Evolutionary conservation across 2,888 invertebrate genomes (phyloP), one percentile per base, ranked within the genome.

Genomic region (Leptopterna dolabrata): DNA sequence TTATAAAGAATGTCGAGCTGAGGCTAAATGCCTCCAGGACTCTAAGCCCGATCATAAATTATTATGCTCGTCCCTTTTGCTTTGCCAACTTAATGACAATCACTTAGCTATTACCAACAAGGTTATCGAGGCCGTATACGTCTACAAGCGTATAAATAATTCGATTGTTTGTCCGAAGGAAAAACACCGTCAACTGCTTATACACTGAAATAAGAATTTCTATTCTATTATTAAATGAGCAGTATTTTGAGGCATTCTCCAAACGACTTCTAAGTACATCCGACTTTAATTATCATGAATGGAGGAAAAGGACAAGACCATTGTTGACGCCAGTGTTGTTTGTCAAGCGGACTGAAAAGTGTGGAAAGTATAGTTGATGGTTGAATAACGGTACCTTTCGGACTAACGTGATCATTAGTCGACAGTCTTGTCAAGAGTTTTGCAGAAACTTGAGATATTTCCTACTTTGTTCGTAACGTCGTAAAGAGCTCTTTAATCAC

Each of bases 31-130:
- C 41, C 36, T 41, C 19, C 41, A 41, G 73, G 41, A 73, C 78
- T 43, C n/a, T 7, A 45, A 36, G 19, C 45, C 24, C 43, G 27
- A 13, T 45, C 78, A 43, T 78, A 78, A 78, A 78, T 78, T 78
- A 78, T 24, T 78, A 78, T 24, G 16, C 27, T 27, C 45, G 27
- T 41, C 78, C 30, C 41, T 30, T 73, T 36, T 41, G 30, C 45
- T 78, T 19, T 24, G 78, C 43, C n/a, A 43, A 78, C 63, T 78
- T 78, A 78, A 78, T 43, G 78, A 78, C 78, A 45, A 78, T 78
- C 78, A 78, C 78, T 78, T 45, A 78, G 45, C 78, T 78, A 78
- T 78, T 1, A 78, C 78, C 43, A 41, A 27, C 43, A 24, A 78
- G 78, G 78, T 19, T 73, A 45, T 43, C 41, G 45, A 24, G 41